Evolutionary conservation across 1,140 invertebrate genomes (phyloP).

Genomic region (Piezodorus guildinii): DNA sequence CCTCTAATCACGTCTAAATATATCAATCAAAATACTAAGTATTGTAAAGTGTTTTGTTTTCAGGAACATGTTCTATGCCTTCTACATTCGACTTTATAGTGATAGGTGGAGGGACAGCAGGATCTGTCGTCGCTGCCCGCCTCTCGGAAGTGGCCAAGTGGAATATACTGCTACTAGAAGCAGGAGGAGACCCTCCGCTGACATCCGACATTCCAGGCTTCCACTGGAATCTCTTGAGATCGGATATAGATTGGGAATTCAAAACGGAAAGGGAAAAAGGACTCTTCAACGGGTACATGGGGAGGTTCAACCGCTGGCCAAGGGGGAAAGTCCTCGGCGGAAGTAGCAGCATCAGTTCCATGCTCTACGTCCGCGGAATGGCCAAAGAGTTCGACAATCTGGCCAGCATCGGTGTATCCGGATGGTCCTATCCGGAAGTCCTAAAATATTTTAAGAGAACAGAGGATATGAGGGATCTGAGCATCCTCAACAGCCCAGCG

Average conservation of each 20-base stretch:
- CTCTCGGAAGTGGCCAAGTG: conserved; percentile 39
- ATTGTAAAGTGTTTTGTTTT: neutral
- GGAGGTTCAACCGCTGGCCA: conserved; percentile 44
- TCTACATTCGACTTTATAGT: conserved; percentile 29
- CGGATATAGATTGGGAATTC: conserved; percentile 50
- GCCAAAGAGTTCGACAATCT: conserved; percentile 52
- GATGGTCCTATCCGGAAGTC: conserved; percentile 52
- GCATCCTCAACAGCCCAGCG: conserved; percentile 36
- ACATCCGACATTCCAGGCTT: conserved; percentile 52
- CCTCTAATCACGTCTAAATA: no score
- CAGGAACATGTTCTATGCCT: neutral
- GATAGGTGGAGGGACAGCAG: conserved; percentile 30
- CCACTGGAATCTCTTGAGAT: conserved; percentile 41
- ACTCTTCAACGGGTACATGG: conserved; percentile 44
- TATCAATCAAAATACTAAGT: no score
- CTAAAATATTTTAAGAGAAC: conserved; percentile 47
- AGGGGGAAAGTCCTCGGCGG: conserved; percentile 71
- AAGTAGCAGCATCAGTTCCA: conserved; percentile 56
- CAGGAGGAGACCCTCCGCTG: conserved; percentile 53
- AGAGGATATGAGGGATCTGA: conserved; percentile 36
- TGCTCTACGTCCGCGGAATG: conserved; percentile 57
- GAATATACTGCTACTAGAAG: conserved; percentile 44
- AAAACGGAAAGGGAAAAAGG: conserved; percentile 44
- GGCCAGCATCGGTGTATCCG: conserved; percentile 46
- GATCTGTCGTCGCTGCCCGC: conserved; percentile 41